These are phyloP conservation scores for Harpalus rufipes DNA, from an alignment of 2,888 invertebrate genomes.

Conservation along the genomic window DNA sequence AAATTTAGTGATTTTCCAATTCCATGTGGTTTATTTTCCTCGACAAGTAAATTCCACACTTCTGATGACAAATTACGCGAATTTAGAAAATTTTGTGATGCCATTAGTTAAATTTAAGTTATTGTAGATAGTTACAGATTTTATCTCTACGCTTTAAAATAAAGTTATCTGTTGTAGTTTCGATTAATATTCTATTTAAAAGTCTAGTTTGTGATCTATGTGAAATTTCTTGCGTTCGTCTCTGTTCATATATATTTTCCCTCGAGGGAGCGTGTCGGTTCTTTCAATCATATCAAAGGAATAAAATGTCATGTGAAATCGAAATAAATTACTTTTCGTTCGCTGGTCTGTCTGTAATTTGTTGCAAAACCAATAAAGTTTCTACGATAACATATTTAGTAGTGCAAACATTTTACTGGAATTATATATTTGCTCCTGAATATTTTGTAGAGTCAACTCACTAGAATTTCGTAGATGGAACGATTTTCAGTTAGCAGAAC, in stretches of 20 bases:
- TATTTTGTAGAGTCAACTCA: neutral
- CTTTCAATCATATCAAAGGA: slow-evolving; percentile 65
- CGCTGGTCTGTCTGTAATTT: slow-evolving; percentile 61
- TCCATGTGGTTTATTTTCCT: too few relatives aligned
- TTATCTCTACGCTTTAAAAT: too few relatives aligned
- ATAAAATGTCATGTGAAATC: slow-evolving; percentile 66
- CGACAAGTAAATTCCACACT: too few relatives aligned
- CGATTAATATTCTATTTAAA: neutral
- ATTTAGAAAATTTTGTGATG: too few relatives aligned
- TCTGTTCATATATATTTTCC: slow-evolving; percentile 12
- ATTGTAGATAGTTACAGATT: too few relatives aligned
- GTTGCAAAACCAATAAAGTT: neutral
- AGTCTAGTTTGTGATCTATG: neutral
- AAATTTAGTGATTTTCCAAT: too few relatives aligned
- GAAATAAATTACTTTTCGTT: slow-evolving; percentile 66
- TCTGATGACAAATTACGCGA: too few relatives aligned
- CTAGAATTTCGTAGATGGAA: neutral
- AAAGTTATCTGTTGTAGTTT: neutral
- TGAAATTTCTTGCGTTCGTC: slow-evolving; percentile 19
- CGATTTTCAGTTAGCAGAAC: neutral
- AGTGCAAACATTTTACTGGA: slow-evolving; percentile 17
- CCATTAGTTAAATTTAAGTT: too few relatives aligned
- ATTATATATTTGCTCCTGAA: slow-evolving; percentile 10
- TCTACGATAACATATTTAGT: slow-evolving; percentile 5
- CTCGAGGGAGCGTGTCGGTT: slow-evolving; percentile 2